Evolutionary conservation across 2,797 vertebrate genomes (phyloP).

Genomic region (Hippopotamyrus pictus): DNA sequence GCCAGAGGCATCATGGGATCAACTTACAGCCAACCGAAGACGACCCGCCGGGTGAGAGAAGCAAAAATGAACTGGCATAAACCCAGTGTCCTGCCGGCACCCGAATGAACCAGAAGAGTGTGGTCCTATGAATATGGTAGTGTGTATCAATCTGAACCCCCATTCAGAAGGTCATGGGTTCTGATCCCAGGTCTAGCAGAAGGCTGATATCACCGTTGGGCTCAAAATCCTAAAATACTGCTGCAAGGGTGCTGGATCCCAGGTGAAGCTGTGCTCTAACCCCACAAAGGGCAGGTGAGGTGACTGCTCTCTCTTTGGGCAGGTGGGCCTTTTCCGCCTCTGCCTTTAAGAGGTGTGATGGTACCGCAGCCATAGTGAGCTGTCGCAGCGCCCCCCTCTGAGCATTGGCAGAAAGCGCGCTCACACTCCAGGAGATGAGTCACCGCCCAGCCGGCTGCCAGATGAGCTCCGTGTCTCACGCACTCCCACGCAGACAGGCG

Average conservation of each 20-base stretch:
- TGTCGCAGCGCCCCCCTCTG: background rate
- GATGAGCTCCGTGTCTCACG: background rate
- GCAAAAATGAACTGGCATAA: background rate
- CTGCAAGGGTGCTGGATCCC: background rate
- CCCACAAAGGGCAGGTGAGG: background rate
- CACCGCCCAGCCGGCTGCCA: background rate
- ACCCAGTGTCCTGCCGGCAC: background rate
- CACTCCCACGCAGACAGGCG: background rate
- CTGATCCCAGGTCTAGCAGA: background rate
- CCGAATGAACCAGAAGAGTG: background rate
- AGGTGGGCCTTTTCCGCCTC: background rate
- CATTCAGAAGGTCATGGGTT: background rate
- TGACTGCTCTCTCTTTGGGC: background rate
- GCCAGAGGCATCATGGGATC: background rate
- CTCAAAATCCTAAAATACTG: background rate
- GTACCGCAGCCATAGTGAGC: background rate
- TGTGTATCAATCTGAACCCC: background rate
- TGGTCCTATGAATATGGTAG: background rate
- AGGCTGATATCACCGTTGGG: background rate
- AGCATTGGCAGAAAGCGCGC: background rate
- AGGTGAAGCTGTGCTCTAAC: background rate
- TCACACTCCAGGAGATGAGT: background rate
- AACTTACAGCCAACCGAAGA: background rate
- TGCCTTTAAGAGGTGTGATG: background rate
- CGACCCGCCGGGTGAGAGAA: background rate